Conservation (phyloP, 2,888 invertebrate species). For the Quadroppia sp. region DNA sequence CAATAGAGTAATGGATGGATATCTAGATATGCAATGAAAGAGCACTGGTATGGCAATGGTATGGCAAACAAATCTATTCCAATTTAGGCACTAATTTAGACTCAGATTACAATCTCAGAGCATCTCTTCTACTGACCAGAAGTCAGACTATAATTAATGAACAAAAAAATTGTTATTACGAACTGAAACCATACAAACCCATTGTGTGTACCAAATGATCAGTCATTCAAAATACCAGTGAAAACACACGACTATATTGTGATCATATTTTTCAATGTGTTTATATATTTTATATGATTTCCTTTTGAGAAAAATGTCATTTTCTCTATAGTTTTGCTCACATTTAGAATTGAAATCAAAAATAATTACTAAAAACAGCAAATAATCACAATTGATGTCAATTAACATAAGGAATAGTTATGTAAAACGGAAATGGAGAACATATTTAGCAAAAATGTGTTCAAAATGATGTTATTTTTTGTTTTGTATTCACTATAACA, state of each 20-base stretch:
- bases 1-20: too few species aligned
- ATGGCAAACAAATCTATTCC: background rate
- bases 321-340: background rate
- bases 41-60: background rate
- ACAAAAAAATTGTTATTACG: conserved; percentile 4
- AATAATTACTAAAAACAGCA: conserved; percentile 1
- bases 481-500: conserved; percentile 5
- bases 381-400: conserved; percentile 21
- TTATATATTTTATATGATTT: background rate
- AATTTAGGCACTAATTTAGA: background rate
- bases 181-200: background rate
- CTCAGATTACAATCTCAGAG: background rate
- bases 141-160: conserved; percentile 12
- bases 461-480: background rate
- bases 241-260: background rate
- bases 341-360: background rate
- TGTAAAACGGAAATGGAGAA: conserved; percentile 27
- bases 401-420: conserved; percentile 28
- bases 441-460: conserved; percentile 15
- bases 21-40: background rate
- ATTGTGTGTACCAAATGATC: background rate
- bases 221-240: background rate
- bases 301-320: background rate
- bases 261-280: background rate
- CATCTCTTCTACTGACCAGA: background rate